These are phyloP conservation scores for Orycteropus afer DNA, from an alignment of 2,113 vertebrate genomes.

Conservation along the genomic window DNA sequence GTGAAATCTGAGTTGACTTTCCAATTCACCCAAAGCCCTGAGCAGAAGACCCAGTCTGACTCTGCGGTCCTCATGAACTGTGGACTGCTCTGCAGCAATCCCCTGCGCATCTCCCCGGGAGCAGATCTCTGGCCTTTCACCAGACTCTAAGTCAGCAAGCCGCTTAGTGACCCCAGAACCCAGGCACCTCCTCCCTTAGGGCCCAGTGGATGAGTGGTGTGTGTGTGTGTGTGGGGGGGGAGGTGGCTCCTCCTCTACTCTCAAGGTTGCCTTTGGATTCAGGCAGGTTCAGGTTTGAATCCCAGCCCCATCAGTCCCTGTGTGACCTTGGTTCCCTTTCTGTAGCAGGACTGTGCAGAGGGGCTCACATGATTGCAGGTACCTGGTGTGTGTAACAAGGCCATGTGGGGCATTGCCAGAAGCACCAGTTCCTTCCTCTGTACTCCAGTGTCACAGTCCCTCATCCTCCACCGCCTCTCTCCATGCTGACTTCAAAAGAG, in stretches of 20 bases:
- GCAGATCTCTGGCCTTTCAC: neutral
- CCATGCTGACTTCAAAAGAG: conserved; percentile 57
- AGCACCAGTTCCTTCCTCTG: neutral
- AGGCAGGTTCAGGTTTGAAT: neutral
- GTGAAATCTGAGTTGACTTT: neutral
- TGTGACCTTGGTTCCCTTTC: neutral
- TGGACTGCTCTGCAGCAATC: neutral
- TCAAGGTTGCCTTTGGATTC: neutral
- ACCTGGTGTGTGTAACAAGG: conserved; percentile 9
- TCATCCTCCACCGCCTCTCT: neutral
- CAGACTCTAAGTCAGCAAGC: neutral
- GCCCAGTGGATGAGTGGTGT: too few species aligned
- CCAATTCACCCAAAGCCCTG: neutral
- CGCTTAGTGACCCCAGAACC: neutral
- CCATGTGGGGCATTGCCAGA: conserved; percentile 1
- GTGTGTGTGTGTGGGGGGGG: too few species aligned
- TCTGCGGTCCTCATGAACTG: neutral
- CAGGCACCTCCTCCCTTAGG: neutral
- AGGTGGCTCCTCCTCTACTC: neutral
- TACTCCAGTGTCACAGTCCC: neutral
- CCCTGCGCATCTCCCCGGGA: neutral
- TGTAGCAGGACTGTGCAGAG: neutral
- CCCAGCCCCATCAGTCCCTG: neutral
- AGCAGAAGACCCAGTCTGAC: neutral
- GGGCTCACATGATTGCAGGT: neutral